A percentile compares a stretch with the other conserved stretches of the same genome.
phyloP scores from a whole-genome alignment of 2,888 invertebrate genomes.

The Drymonia ruficornis region DNA sequence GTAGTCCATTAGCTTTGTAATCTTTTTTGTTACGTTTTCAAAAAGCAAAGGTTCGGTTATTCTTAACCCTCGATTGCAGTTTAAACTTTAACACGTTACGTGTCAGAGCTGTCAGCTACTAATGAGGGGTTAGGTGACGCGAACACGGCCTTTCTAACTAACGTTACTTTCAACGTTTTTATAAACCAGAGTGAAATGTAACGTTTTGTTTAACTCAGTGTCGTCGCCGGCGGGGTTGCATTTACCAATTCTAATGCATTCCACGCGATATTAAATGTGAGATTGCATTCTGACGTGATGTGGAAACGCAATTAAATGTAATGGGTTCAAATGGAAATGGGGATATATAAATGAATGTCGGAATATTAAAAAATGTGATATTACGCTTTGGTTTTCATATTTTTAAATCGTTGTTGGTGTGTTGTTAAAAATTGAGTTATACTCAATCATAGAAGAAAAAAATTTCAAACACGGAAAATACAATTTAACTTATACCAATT shows the following conservation, averaged over 20 bases:
- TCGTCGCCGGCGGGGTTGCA: conserved; percentile 7
- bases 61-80: too few relatives aligned
- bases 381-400: too few relatives aligned
- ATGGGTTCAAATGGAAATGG: background rate
- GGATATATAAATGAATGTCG: background rate
- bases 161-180: background rate
- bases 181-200: conserved; percentile 3
- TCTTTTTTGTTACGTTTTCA: background rate
- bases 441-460: too few relatives aligned
- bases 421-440: too few relatives aligned
- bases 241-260: conserved; percentile 23
- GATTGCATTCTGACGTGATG: conserved; percentile 6
- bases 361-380: too few relatives aligned
- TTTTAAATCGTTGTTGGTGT: too few relatives aligned
- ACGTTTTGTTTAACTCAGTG: background rate
- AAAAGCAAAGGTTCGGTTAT: too few relatives aligned
- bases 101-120: background rate
- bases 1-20: background rate
- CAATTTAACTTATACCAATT: too few relatives aligned
- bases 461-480: too few relatives aligned
- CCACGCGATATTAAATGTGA: conserved; percentile 2
- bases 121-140: background rate
- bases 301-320: conserved; percentile 5
- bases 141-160: too few relatives aligned
- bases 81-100: too few relatives aligned